Conservation (phyloP, 2,888 invertebrate species). For the Latrodectus hesperus region DNA sequence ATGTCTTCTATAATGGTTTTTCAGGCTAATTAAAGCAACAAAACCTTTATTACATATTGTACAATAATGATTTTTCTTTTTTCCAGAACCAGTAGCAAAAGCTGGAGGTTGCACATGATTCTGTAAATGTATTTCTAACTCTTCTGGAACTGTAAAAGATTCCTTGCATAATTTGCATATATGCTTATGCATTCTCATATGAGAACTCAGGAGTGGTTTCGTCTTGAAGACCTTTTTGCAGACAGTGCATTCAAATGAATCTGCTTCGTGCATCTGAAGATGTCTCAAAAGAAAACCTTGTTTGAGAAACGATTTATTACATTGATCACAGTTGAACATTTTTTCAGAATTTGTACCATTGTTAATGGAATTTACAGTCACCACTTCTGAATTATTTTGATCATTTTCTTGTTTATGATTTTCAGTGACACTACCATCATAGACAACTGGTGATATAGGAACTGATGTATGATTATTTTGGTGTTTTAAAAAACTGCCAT, state of each 20-base stretch:
- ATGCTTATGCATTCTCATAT: conserved; percentile 24
- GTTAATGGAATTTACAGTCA: neutral
- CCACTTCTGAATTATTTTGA: neutral
- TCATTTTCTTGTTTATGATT: neutral
- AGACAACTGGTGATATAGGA: no score
- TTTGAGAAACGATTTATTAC: neutral
- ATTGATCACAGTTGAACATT: neutral
- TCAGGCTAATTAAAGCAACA: conserved; percentile 27
- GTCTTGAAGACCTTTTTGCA: conserved; percentile 49
- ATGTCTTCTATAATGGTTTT: conserved; percentile 42
- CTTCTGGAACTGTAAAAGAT: conserved; percentile 18
- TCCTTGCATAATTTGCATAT: conserved; percentile 52
- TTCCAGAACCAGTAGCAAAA: neutral
- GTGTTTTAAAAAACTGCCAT: conserved; percentile 57
- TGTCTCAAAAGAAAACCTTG: neutral
- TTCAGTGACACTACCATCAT: neutral
- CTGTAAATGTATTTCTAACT: conserved; percentile 38
- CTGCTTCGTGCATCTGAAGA: neutral
- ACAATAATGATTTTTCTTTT: conserved; percentile 43
- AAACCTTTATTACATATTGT: conserved; percentile 52
- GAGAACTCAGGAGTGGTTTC: conserved; percentile 25
- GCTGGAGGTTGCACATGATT: conserved; percentile 8
- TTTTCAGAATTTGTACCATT: neutral
- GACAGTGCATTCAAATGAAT: neutral
- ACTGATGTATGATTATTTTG: neutral